Base-by-base conservation (phyloP, 2,888 invertebrate genomes). In the Eueremaeus valkanovi region DNA sequence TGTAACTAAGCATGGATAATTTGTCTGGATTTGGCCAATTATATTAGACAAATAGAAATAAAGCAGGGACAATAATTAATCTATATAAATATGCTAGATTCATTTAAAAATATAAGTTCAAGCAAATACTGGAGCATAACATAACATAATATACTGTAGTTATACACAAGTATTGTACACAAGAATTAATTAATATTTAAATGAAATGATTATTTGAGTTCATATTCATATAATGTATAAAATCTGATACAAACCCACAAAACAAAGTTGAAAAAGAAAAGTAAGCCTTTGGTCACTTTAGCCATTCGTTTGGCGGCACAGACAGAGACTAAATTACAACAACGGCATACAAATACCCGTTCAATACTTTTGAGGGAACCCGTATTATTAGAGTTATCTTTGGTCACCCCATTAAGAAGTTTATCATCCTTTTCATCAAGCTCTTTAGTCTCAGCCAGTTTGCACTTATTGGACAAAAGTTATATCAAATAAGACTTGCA, bases 161-260 rank as follows among this genome's bases (percentile, higher is more conserved):
- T n/a, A n/a, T n/a, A n/a, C n/a, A n/a, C n/a, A n/a, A n/a, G n/a
- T n/a, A n/a, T n/a, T n/a, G n/a, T n/a, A n/a, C n/a, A 8, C 36
- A 36, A 36, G 11, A 45, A 63, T 63, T 18, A 33, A 33, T 63
- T 11, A 55, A 27, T 27, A 3, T 13, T 24, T 27, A 11, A 8
- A 63, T 63, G 63, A 1, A 18, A 18, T 33, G 3, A 33, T 18
- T 27, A 21, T 18, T 21, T 31, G 58, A 11, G 27, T 21, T 29
- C 21, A 27, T n/a, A 63, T 27, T 33, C 1, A 31, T n/a, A 63
- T 63, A n/a, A 42, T 45, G 6, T 29, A 24, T 1, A 70, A 42
- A 70, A 40, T 61, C 40, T n/a, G 45, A 45, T 42, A 70, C 70
- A 42, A 70, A 70, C 70, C 70, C 70, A 70, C 3, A 70, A 21